Percentiles rank a stretch among this genome's conserved stretches.
Evolutionary conservation across 2,797 vertebrate species (phyloP).

Genomic region (Potorous gilbertii): DNA sequence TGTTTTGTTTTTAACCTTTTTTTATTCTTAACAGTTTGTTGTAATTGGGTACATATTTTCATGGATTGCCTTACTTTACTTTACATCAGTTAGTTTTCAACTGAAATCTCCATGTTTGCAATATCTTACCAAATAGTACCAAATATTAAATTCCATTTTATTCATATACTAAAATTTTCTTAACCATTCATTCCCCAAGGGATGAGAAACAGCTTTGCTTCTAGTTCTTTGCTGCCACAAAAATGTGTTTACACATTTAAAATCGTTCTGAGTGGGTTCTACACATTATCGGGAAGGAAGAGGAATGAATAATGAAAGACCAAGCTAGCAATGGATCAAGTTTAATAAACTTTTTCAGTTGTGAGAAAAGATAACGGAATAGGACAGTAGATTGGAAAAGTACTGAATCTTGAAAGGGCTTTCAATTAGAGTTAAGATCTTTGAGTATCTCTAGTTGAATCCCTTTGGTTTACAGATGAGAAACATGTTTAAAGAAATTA

Average conservation of each 20-base stretch:
- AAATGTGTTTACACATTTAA: background rate
- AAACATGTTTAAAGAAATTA: background rate
- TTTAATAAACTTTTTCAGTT: background rate
- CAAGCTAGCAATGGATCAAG: background rate
- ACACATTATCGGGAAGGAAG: background rate
- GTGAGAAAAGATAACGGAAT: background rate
- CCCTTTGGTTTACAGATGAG: background rate
- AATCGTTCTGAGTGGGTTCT: background rate
- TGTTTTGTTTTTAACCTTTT: background rate
- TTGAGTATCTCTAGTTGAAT: background rate
- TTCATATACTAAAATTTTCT: background rate
- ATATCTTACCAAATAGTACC: background rate
- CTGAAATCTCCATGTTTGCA: background rate
- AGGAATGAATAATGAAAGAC: constrained; percentile 17
- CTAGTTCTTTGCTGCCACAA: constrained; percentile 6
- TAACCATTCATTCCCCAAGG: background rate
- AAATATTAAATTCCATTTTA: background rate
- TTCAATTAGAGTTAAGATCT: background rate
- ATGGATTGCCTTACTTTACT: background rate
- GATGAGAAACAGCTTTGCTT: background rate
- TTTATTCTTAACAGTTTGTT: background rate
- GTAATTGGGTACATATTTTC: background rate
- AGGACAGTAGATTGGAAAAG: background rate
- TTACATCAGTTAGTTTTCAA: background rate
- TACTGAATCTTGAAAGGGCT: background rate